These are phyloP conservation scores for Brenthis daphne DNA, from an alignment of 2,888 invertebrate genomes.

Conservation along the genomic window DNA sequence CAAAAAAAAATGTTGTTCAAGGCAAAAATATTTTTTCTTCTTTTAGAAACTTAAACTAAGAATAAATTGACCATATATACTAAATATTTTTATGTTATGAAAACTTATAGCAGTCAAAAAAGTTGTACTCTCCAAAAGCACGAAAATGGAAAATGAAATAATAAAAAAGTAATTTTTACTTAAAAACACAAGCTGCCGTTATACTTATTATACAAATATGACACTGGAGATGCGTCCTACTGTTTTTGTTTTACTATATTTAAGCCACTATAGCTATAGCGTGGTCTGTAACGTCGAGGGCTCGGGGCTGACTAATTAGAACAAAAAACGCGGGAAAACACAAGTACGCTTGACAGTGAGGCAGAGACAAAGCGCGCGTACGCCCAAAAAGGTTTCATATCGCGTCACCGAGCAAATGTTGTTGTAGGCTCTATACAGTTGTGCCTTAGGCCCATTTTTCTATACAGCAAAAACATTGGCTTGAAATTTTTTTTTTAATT, in stretches of 20 bases:
- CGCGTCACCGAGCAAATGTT: slow-evolving; percentile 30
- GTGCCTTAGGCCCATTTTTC: slow-evolving; percentile 54
- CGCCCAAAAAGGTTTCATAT: slow-evolving; percentile 65
- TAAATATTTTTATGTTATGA: too few species aligned
- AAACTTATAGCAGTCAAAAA: too few species aligned
- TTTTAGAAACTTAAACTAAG: too few species aligned
- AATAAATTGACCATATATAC: too few species aligned
- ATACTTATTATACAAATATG: slow-evolving; percentile 18
- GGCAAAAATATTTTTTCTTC: too few species aligned
- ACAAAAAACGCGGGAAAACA: slow-evolving; percentile 82
- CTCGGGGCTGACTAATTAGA: slow-evolving; percentile 77
- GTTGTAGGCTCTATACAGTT: slow-evolving; percentile 33
- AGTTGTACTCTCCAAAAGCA: not conserved
- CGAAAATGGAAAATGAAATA: not conserved
- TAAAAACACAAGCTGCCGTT: slow-evolving; percentile 8
- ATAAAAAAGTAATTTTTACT: slow-evolving; percentile 14
- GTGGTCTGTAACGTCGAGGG: slow-evolving; percentile 62
- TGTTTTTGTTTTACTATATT: slow-evolving; percentile 30
- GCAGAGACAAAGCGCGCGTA: slow-evolving; percentile 76
- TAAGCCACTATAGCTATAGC: slow-evolving; percentile 35
- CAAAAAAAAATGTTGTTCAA: too few species aligned
- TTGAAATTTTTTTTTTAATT: slow-evolving; percentile 62
- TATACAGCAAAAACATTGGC: slow-evolving; percentile 51
- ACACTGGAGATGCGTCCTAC: slow-evolving; percentile 24
- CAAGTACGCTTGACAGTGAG: slow-evolving; percentile 80